Evolutionary conservation across 53 echinoderm and acorn worm genomes (phyloP), one percentile per base, ranked within the genome.

Genomic region (Arbacia lixula): DNA sequence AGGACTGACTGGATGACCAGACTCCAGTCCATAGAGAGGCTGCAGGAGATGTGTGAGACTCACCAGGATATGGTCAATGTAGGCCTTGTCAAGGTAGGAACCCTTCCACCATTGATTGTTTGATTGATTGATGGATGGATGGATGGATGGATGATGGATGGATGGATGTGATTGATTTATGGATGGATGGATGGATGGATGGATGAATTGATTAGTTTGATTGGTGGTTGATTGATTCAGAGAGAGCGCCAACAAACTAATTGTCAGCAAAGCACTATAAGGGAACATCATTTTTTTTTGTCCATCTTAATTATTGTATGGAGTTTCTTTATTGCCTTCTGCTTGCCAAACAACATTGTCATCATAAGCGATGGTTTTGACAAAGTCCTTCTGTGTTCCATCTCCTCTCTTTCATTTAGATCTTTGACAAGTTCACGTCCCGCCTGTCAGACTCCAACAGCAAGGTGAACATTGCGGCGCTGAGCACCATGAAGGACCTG

Each of bases 381-480:
- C n/a, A n/a, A n/a, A n/a, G n/a, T 57, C 21, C n/a, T 4, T 32
- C 34, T 57, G 8, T 57, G 34, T 21, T 38, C 10, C 24, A 12
- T 11, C 4, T 12, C 17, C 39, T 57, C 50, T 50, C 50, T 19
- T 50, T 58, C 21, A 19, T 58, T 2, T 61, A 97, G 98, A 92
- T 97, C 36, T 97, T 97, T 88, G 98, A 97, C 85, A 91, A 88
- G 39, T 97, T 94, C 82, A 79, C 79, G 4, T 86, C 94, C 0
- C 72, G 98, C 4, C 69, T 97, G 61, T 77, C 90, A 1, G 98
- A 97, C 86, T 93, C 98, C 12, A 97, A 97, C 58, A 92, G 92
- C 72, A 97, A 97, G 80, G 98, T 97, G 16, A 92, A 94, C 56
- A 72, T 85, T 40, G 90, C 88, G 38, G 98, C 98, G 9, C 63